Conservation (phyloP, 2,113 vertebrate species). For the Furnarius figulus region DNA sequence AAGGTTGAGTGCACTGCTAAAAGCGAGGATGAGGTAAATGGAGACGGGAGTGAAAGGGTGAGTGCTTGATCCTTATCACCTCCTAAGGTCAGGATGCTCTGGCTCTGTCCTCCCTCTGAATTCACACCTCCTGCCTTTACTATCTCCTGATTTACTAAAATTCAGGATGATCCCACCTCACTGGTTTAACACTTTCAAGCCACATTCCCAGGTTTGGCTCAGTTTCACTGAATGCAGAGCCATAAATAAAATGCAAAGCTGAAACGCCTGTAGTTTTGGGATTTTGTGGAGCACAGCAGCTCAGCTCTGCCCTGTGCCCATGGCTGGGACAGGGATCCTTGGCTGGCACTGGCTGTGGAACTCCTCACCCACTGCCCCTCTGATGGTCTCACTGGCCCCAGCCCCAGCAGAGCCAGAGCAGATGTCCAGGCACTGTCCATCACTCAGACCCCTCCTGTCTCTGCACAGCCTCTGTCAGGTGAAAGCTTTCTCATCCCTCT, state of each 20-base stretch:
- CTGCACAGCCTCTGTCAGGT: not conserved
- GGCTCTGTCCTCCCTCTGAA: not conserved
- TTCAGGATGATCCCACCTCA: fast-evolving
- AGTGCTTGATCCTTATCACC: not conserved
- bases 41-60: not conserved
- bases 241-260: not conserved
- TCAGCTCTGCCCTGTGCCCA: fast-evolving
- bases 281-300: not conserved
- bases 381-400: fast-evolving
- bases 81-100: not conserved
- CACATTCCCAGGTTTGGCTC: not conserved
- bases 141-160: fast-evolving
- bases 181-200: fast-evolving
- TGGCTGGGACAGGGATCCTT: fast-evolving
- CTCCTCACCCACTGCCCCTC: not conserved
- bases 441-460: not conserved
- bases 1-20: not conserved
- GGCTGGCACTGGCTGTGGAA: too few relatives aligned
- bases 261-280: fast-evolving
- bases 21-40: not conserved
- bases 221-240: fast-evolving
- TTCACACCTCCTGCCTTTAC: fast-evolving
- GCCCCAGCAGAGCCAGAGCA: not conserved
- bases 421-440: not conserved
- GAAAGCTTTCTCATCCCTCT: fast-evolving